A percentile compares a stretch with the other conserved stretches of the same genome.
Evolutionary conservation across 2,113 vertebrate species (phyloP).

Genomic region (Sphaerodactylus townsendi): DNA sequence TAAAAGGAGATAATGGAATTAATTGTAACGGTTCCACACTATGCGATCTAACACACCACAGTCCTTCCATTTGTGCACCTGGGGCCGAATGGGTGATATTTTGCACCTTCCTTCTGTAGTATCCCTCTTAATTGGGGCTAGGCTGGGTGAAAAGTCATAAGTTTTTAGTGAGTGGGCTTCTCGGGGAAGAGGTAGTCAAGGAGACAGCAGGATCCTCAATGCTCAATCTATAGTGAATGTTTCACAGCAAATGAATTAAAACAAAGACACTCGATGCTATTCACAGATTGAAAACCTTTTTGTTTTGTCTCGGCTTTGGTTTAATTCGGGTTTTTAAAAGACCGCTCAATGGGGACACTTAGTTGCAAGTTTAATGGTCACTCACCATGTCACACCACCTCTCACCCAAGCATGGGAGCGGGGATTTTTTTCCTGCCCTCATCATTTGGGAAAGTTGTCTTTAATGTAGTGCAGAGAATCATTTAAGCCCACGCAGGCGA

Average conservation of each 20-base stretch:
- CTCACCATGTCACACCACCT: conserved; percentile 19
- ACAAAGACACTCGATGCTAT: background rate
- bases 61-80: background rate
- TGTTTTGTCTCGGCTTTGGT: background rate
- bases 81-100: background rate
- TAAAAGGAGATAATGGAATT: too few species aligned
- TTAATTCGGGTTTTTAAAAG: conserved; percentile 14
- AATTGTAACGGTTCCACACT: too few species aligned
- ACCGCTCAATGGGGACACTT: background rate
- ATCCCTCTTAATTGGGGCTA: background rate
- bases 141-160: background rate
- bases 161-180: background rate
- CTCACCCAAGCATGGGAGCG: background rate
- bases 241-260: background rate
- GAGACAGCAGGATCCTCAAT: background rate
- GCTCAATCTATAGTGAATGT: background rate
- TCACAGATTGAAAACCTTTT: background rate
- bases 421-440: conserved; percentile 22
- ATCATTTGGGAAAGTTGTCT: background rate
- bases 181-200: background rate
- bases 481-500: conserved; percentile 49
- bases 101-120: background rate
- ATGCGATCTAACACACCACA: too few species aligned
- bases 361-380: conserved; percentile 35
- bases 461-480: conserved; percentile 20